Percentiles rank a stretch among this genome's conserved stretches.
Evolutionary conservation across 1,140 invertebrate genomes (phyloP).

Genomic region (Antheraea pernyi): DNA sequence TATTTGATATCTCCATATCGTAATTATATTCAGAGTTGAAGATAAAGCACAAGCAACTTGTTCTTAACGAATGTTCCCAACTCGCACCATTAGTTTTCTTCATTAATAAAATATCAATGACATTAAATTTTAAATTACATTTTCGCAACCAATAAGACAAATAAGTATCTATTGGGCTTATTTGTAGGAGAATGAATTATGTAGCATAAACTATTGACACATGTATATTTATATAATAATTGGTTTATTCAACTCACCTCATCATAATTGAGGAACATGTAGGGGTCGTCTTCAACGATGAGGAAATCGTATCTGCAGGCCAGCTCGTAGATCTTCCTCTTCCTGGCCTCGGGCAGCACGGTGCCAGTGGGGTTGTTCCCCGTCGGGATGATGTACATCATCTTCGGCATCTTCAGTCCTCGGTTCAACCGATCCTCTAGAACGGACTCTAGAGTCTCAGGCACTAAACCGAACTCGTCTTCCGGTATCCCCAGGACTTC

Average conservation of each 20-base stretch:
- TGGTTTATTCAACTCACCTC: constrained; percentile 53
- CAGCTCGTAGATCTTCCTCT: constrained; percentile 86
- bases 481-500: constrained; percentile 59
- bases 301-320: constrained; percentile 88
- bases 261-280: constrained; percentile 87
- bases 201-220: too few relatives aligned
- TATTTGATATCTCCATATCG: too few relatives aligned
- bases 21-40: too few relatives aligned
- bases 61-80: too few relatives aligned
- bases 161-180: too few relatives aligned
- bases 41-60: too few relatives aligned
- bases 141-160: too few relatives aligned
- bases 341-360: constrained; percentile 82
- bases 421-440: constrained; percentile 37
- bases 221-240: not conserved
- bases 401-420: constrained; percentile 80
- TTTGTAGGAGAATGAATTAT: too few relatives aligned
- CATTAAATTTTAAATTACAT: too few relatives aligned
- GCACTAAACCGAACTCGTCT: constrained; percentile 51
- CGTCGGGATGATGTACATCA: constrained; percentile 82
- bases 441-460: constrained; percentile 45
- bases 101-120: too few relatives aligned
- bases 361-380: constrained; percentile 86
- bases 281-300: constrained; percentile 91
- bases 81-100: too few relatives aligned